These are phyloP conservation scores for Eupsilia transversa DNA, from an alignment of 2,888 invertebrate genomes.

Conservation along the genomic window DNA sequence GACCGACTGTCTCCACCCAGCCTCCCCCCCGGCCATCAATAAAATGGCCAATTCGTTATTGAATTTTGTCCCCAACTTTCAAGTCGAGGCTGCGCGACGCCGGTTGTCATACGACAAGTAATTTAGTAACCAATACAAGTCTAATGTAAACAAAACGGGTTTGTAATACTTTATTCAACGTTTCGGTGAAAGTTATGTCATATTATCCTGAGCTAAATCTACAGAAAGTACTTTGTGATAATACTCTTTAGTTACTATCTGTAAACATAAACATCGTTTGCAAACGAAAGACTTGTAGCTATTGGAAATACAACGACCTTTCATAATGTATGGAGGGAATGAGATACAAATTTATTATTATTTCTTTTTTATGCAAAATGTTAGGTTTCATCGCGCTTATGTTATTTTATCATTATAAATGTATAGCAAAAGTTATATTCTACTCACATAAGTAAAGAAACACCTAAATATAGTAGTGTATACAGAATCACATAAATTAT, in stretches of 20 bases:
- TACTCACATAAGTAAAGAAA: slow-evolving; percentile 89
- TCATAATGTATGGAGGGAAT: slow-evolving; percentile 78
- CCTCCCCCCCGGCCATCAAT: slow-evolving; percentile 90
- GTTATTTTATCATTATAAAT: slow-evolving; percentile 79
- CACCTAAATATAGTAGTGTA: slow-evolving; percentile 87
- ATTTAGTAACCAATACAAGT: slow-evolving; percentile 83
- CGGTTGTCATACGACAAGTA: slow-evolving; percentile 86
- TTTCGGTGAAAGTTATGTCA: slow-evolving; percentile 89
- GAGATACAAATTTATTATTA: slow-evolving; percentile 82
- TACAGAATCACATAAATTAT: slow-evolving; percentile 90
- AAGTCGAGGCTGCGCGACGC: slow-evolving; percentile 88
- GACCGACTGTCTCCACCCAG: slow-evolving; percentile 87
- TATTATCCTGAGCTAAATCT: slow-evolving; percentile 81
- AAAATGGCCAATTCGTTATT: slow-evolving; percentile 91
- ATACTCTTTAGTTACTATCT: slow-evolving; percentile 74
- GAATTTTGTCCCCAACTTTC: slow-evolving; percentile 89
- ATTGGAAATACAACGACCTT: slow-evolving; percentile 79
- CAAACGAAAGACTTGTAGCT: slow-evolving; percentile 74
- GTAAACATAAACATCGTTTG: slow-evolving; percentile 79
- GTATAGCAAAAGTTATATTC: slow-evolving; percentile 85
- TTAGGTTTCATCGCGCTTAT: slow-evolving; percentile 85
- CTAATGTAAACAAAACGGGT: slow-evolving; percentile 86
- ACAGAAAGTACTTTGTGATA: slow-evolving; percentile 79
- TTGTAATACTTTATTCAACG: slow-evolving; percentile 76
- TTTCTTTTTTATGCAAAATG: slow-evolving; percentile 80